Base-by-base conservation (phyloP, 2,888 invertebrate genomes). In the Pollenia amentaria region DNA sequence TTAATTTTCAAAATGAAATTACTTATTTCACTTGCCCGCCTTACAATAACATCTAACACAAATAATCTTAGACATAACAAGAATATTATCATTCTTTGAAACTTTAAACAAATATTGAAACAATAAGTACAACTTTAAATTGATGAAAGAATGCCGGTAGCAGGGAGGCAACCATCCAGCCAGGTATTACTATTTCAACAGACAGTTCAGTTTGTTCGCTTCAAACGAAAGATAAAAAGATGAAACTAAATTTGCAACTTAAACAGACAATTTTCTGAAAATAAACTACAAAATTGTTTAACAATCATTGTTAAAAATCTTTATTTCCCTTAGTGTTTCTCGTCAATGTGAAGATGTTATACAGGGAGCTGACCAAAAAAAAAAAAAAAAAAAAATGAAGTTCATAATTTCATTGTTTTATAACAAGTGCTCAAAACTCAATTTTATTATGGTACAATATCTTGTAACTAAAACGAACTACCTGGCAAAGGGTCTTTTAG, bases 21-120 rank as follows among this genome's bases (percentile, higher is more conserved):
- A 55, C 44, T 57, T 38, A 18, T 46, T 70, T 9, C 16, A 29
- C 14, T 38, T 29, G 3, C 11, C 18, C 18, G 9, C 14, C 38
- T 21, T 16, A 9, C 1, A 10, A 64, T 40, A 38, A 55, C 53
- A 46, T 42, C 53, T 14, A 62, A 69, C 21, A 48, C 8, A 65
- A 73, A 67, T 65, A 65, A 67, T 38, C 38, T 65, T 29, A 65
- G 51, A 72, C 29, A 46, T 9, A 42, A 72, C 40, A 53, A 82
- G 8, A 72, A 53, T 12, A 42, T 84, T 18, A 67, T 60, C 42
- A 72, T 67, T 60, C 42, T 72, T 67, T 67, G 38, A 72, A 85
- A 77, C 80, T 85, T 77, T 38, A 81, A 65, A 51, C 21, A 85
- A 81, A 85, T 85, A 81, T 81, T 81, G 76, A 72, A 77, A 77